Percentiles rank a stretch among this genome's conserved stretches.
These are phyloP conservation scores for Saccostrea glomerata DNA, from an alignment of 1,140 invertebrate genomes.

Conservation along the genomic window DNA sequence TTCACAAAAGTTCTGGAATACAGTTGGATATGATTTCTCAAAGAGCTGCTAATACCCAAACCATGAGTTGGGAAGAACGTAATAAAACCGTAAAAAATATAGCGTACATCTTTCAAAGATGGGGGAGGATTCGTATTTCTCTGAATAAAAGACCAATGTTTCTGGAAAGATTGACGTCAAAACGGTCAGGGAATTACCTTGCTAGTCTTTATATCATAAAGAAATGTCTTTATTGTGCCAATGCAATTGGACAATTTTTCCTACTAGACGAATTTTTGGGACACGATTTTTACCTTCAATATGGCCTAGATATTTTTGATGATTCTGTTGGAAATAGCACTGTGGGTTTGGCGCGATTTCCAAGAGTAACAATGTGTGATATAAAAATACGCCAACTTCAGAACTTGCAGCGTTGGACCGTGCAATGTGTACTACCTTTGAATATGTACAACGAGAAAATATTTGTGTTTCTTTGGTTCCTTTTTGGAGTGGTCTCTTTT, in stretches of 20 bases:
- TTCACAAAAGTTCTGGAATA: conserved; percentile 66
- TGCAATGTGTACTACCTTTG: conserved; percentile 81
- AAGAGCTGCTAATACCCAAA: conserved; percentile 52
- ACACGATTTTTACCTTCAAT: conserved; percentile 75
- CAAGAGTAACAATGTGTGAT: conserved; percentile 81
- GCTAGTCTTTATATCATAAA: conserved; percentile 79
- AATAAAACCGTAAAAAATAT: conserved; percentile 67
- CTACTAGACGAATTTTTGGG: conserved; percentile 79
- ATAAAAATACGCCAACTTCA: conserved; percentile 80
- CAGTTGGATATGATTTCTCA: conserved; percentile 66
- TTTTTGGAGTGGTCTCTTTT: conserved; percentile 70
- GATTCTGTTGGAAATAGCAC: conserved; percentile 75
- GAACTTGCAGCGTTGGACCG: conserved; percentile 75
- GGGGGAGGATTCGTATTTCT: conserved; percentile 54
- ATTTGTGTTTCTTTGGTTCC: conserved; percentile 77
- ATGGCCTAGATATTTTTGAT: conserved; percentile 77
- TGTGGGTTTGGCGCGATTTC: conserved; percentile 76
- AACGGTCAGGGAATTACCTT: conserved; percentile 76
- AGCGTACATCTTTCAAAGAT: conserved; percentile 68
- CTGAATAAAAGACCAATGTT: conserved; percentile 63
- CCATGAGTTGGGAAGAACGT: conserved; percentile 61
- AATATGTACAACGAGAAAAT: conserved; percentile 82
- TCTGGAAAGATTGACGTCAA: conserved; percentile 74
- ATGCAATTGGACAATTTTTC: conserved; percentile 80
- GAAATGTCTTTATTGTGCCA: conserved; percentile 79